Percentiles rank a stretch among this genome's conserved stretches.
phyloP scores from a whole-genome alignment of 2,797 vertebrate genomes.

The Enteromius argenteus region DNA sequence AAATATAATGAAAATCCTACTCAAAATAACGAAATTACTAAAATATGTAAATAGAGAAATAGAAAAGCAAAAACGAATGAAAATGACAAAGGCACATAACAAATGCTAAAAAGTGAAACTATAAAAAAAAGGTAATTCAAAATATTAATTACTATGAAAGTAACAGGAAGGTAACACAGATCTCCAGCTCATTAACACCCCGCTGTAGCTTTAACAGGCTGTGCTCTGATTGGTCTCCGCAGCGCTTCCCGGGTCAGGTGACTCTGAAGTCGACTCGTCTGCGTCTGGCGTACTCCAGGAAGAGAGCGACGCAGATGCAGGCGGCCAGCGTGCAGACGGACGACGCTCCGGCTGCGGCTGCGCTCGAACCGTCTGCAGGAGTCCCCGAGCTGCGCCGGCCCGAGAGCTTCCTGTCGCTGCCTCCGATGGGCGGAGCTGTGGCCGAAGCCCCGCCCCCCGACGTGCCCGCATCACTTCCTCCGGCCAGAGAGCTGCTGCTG shows the following conservation, averaged over 20 bases:
- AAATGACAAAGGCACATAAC: no score
- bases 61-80: no score
- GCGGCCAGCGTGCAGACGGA: constrained; percentile 80
- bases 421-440: constrained; percentile 72
- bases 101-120: no score
- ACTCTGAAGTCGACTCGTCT: constrained; percentile 91
- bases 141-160: no score
- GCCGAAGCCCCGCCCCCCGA: constrained; percentile 59
- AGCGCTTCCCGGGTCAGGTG: constrained; percentile 95
- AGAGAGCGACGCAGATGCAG: constrained; percentile 78
- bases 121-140: no score
- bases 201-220: neutral
- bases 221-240: neutral
- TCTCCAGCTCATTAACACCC: no score
- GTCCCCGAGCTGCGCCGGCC: constrained; percentile 33
- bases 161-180: no score
- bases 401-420: constrained; percentile 70
- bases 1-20: no score
- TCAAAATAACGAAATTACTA: no score
- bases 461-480: constrained; percentile 55
- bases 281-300: constrained; percentile 79
- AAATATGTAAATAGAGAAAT: no score
- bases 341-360: constrained; percentile 70
- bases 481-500: constrained; percentile 51
- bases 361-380: constrained; percentile 63